Conservation (phyloP, 2,113 vertebrate genomes). For the Macaca nemestrina region DNA sequence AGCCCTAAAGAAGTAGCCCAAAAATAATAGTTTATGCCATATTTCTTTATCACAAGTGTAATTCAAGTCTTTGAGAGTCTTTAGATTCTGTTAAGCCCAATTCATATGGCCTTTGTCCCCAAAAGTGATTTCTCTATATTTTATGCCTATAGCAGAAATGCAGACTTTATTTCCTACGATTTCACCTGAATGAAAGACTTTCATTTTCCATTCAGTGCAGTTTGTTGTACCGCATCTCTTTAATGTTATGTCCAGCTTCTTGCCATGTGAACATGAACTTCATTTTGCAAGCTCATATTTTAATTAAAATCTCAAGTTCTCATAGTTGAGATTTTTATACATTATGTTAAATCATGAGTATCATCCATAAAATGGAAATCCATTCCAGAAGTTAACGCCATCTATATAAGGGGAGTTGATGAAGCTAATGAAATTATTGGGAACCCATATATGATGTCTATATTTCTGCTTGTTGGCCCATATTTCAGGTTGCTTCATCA, state of each 20-base stretch:
- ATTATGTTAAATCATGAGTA: slow-evolving; percentile 20
- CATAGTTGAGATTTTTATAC: slow-evolving; percentile 57
- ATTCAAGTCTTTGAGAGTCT: background rate
- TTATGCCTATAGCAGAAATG: background rate
- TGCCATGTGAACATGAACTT: background rate
- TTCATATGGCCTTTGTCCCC: background rate
- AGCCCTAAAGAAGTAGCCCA: background rate
- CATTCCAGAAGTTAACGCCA: background rate
- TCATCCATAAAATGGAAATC: slow-evolving; percentile 37
- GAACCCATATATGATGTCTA: background rate
- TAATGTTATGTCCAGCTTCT: slow-evolving; percentile 4
- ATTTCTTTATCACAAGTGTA: background rate
- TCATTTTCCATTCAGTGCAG: background rate
- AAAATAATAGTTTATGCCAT: background rate
- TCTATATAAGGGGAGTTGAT: background rate
- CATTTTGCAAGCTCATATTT: slow-evolving; percentile 35
- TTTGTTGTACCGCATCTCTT: slow-evolving; percentile 30
- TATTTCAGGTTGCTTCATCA: background rate
- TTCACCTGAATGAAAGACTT: background rate
- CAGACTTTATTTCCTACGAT: background rate
- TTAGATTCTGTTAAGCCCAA: background rate
- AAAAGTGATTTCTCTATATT: background rate
- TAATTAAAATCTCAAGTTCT: slow-evolving; percentile 60
- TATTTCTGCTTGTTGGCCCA: background rate
- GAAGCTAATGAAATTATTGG: background rate